Conservation (phyloP, 2,797 vertebrate species). For the Coccyzus lansbergi region DNA sequence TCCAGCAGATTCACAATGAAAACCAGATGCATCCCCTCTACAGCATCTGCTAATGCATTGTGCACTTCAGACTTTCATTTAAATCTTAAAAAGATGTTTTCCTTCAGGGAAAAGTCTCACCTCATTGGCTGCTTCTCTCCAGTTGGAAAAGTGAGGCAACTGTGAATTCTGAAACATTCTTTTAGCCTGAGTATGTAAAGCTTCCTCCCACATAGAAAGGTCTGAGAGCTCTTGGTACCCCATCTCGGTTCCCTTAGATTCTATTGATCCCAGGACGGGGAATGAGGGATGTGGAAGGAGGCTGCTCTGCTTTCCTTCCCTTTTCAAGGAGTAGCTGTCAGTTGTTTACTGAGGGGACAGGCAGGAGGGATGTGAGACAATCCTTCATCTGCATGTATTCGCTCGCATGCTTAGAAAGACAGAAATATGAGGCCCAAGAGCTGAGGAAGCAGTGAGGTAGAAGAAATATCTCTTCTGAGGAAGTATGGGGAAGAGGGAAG, state of each 20-base stretch:
- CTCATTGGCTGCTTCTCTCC: background rate
- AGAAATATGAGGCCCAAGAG: background rate
- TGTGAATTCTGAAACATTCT: background rate
- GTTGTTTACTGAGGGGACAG: background rate
- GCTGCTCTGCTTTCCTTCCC: background rate
- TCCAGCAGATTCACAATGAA: conserved; percentile 35
- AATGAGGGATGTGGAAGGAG: background rate
- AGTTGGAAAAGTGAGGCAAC: background rate
- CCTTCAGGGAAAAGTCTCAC: conserved; percentile 25
- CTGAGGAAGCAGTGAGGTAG: background rate
- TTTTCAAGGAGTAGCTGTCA: background rate
- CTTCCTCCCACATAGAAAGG: background rate
- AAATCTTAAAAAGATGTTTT: background rate
- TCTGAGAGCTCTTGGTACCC: background rate
- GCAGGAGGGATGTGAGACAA: background rate
- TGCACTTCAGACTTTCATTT: conserved; percentile 32
- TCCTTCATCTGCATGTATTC: fast-evolving
- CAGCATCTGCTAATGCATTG: conserved; percentile 24
- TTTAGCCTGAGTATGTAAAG: background rate
- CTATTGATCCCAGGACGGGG: background rate
- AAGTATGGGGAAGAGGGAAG: background rate
- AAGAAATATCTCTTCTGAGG: background rate
- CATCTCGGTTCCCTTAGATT: background rate
- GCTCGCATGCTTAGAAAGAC: background rate
- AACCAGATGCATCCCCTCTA: conserved; percentile 49